phyloP scores from a whole-genome alignment of 2,113 vertebrate genomes.

The Tapirus terrestris region DNA sequence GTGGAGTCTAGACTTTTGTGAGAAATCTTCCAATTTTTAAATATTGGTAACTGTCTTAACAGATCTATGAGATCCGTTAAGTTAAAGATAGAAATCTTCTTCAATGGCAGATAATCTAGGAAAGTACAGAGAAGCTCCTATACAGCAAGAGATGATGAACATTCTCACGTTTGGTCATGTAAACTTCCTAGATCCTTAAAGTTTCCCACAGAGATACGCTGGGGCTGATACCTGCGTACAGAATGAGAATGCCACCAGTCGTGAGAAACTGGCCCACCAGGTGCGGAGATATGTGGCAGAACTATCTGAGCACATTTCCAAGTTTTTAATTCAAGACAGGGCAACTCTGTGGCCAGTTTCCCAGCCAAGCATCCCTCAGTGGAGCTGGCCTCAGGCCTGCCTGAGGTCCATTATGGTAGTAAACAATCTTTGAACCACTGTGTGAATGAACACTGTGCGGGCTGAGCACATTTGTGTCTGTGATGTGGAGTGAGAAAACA shows the following conservation, averaged over 20 bases:
- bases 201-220: background rate
- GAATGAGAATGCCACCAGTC: background rate
- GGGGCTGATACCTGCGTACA: background rate
- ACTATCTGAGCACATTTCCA: background rate
- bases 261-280: background rate
- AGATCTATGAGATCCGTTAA: background rate
- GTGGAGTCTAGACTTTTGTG: background rate
- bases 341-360: background rate
- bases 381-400: background rate
- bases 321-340: background rate
- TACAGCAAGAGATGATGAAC: background rate
- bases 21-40: background rate
- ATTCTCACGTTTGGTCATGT: background rate
- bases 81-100: background rate
- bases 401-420: background rate
- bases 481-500: background rate
- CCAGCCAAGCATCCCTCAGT: background rate
- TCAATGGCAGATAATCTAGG: background rate
- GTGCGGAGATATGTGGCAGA: background rate
- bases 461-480: background rate
- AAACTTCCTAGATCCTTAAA: background rate
- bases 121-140: background rate
- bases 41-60: background rate
- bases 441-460: background rate
- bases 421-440: background rate